phyloP scores from a whole-genome alignment of 2,797 vertebrate species.

The Garrulus glandarius region DNA sequence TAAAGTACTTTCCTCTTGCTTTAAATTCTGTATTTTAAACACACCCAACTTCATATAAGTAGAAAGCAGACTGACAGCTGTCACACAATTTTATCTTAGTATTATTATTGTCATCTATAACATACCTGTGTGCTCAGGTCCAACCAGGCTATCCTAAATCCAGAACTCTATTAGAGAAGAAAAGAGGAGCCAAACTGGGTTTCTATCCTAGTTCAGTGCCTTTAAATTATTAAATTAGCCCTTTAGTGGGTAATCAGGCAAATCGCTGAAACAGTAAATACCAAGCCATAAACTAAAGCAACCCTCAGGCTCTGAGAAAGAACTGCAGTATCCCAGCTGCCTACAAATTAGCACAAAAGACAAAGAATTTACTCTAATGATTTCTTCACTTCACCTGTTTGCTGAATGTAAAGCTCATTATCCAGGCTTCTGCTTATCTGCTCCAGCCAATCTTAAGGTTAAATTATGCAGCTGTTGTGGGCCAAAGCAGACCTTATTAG shows the following conservation, averaged over 20 bases:
- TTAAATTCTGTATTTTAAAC: background rate
- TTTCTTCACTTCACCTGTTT: background rate
- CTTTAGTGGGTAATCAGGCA: background rate
- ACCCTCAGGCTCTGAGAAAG: background rate
- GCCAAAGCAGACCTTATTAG: background rate
- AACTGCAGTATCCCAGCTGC: background rate
- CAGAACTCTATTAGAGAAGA: background rate
- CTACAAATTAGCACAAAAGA: background rate
- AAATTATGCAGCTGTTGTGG: background rate
- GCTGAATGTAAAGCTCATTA: background rate
- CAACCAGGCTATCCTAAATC: background rate
- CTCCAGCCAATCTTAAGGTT: background rate
- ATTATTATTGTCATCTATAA: background rate
- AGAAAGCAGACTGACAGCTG: background rate
- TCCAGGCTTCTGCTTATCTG: background rate
- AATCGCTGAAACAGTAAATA: background rate
- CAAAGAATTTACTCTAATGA: background rate
- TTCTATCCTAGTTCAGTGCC: background rate
- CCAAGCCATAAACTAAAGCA: background rate
- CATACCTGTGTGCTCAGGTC: background rate
- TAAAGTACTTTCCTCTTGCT: background rate
- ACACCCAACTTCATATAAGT: background rate
- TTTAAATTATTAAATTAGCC: slow-evolving; percentile 5
- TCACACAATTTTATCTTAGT: background rate
- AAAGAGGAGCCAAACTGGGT: background rate